Evolutionary conservation across 2,113 vertebrate species (phyloP), one percentile per base, ranked within the genome.

Genomic region (Hemiprocne comata): DNA sequence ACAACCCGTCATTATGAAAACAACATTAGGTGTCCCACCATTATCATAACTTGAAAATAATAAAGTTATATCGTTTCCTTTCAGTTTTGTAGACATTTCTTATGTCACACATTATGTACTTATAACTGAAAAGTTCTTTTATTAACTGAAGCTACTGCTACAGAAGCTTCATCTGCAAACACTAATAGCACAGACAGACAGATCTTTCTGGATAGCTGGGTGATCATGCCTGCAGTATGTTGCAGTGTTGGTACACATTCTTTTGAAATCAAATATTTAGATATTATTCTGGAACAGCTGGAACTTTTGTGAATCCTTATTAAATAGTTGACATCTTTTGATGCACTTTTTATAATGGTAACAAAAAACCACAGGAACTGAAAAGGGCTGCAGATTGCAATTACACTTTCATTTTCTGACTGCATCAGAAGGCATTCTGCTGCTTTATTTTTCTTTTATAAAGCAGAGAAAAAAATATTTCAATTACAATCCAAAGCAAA

Each of bases 181-280:
- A 46, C 53, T 92, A 77, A 87, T 85, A 89, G 78, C 87, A 81
- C 3, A 72, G 69, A 25, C 64, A 89, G 64, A 60, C 46, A 57
- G 58, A 54, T 76, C 91, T 85, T 72, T 51, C 60, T 61, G 76
- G 66, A 67, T 81, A 65, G 73, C 86, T 92, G 80, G n/a, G 38
- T 67, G 87, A 89, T 89, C n/a, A 6, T 46, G 65, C 40, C 75
- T 71, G 72, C 71, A 92, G 64, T 79, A 62, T 66, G 66, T 9
- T 85, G 65, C 70, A 84, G 76, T 38, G 34, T 40, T 34, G 73
- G 65, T 80, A 78, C 64, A 85, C 82, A 62, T 26, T 73, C 54
- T 77, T 94, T 94, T 85, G 88, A 87, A 95, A 93, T 92, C 77
- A 93, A 95, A 85, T 93, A 93, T 94, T 97, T 93, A 96, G 90